These are phyloP conservation scores for Subanguina moxae DNA, from an alignment of 1,140 invertebrate species.

Conservation along the genomic window DNA sequence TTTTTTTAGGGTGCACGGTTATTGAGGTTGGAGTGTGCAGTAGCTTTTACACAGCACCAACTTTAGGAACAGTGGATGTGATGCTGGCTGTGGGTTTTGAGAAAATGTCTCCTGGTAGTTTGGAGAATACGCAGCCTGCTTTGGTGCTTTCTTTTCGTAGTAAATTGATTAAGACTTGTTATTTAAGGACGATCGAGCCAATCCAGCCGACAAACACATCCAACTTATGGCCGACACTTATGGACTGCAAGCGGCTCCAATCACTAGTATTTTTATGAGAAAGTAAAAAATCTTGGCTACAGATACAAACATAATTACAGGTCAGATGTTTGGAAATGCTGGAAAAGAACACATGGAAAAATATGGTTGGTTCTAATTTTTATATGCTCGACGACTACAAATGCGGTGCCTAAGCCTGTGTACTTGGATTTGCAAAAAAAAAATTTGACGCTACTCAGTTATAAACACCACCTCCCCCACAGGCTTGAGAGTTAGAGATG, in stretches of 20 bases:
- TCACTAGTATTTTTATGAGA: slow-evolving; percentile 22
- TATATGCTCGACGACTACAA: too few relatives aligned
- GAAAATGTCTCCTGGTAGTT: slow-evolving; percentile 90
- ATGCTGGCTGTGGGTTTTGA: slow-evolving; percentile 91
- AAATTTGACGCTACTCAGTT: too few relatives aligned
- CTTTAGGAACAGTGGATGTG: slow-evolving; percentile 71
- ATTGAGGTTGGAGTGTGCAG: not conserved
- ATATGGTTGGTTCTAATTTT: slow-evolving; percentile 68
- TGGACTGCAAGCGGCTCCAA: slow-evolving; percentile 65
- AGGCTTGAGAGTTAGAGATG: too few relatives aligned
- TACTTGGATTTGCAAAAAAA: too few relatives aligned
- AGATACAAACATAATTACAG: slow-evolving; percentile 71
- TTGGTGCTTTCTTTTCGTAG: not conserved
- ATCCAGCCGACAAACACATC: slow-evolving; percentile 88
- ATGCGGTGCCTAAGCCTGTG: too few relatives aligned
- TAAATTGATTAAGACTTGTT: too few relatives aligned
- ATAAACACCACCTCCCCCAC: too few relatives aligned
- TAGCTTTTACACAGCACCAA: not conserved
- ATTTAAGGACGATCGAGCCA: slow-evolving; percentile 72
- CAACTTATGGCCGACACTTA: slow-evolving; percentile 76
- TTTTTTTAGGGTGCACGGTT: too few relatives aligned
- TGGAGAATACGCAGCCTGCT: slow-evolving; percentile 68
- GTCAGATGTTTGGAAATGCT: slow-evolving; percentile 88
- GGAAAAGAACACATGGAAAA: slow-evolving; percentile 93
- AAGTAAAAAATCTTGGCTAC: slow-evolving; percentile 21